These are phyloP conservation scores for Coelogynopora nodosa DNA, from an alignment of 2,888 invertebrate genomes.

Conservation along the genomic window DNA sequence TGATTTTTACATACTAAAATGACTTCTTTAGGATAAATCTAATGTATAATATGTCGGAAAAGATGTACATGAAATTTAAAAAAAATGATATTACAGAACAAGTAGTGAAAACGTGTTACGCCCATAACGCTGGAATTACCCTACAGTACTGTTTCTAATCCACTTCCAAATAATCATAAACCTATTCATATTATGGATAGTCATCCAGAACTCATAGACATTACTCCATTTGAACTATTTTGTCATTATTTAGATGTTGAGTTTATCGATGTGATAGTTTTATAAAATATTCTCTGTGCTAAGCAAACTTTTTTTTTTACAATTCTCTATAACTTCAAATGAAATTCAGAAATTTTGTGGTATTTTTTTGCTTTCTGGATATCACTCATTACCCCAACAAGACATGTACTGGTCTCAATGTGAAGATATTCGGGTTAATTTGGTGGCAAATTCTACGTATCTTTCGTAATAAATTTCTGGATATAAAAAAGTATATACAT, in stretches of 20 bases:
- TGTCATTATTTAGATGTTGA: conserved; percentile 43
- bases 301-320: conserved; percentile 35
- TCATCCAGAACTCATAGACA: background rate
- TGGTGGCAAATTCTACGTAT: conserved; percentile 39
- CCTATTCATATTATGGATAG: background rate
- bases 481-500: too few species aligned
- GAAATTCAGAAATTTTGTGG: conserved; percentile 34
- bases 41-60: too few species aligned
- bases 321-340: conserved; percentile 28
- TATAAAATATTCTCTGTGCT: conserved; percentile 37
- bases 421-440: conserved; percentile 42
- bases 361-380: conserved; percentile 47
- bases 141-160: background rate
- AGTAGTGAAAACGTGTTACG: too few species aligned
- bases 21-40: too few species aligned
- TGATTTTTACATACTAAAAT: too few species aligned
- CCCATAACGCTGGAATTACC: too few species aligned
- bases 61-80: too few species aligned
- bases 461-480: too few species aligned
- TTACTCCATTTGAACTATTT: conserved; percentile 42
- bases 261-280: conserved; percentile 34
- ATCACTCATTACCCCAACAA: conserved; percentile 40
- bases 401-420: conserved; percentile 43
- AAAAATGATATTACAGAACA: too few species aligned
- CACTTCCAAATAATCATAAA: background rate